Conservation (phyloP, 1,140 invertebrate genomes). For the Dendrolimus kikuchii region DNA sequence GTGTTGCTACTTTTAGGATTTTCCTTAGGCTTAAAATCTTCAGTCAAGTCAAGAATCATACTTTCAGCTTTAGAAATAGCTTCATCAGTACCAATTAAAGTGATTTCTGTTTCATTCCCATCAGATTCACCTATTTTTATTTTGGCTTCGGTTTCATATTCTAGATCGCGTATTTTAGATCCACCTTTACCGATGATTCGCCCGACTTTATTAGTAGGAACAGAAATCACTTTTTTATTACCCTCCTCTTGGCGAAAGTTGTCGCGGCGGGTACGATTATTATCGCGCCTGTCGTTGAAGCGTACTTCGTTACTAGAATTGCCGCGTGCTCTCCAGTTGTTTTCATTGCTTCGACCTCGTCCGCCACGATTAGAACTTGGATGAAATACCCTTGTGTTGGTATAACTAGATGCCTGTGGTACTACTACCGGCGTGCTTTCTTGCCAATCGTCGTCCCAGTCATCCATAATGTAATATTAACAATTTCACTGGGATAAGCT, state of each 20-base stretch:
- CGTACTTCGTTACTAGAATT: background rate
- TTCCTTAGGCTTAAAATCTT: conserved; percentile 40
- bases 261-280: conserved; percentile 12
- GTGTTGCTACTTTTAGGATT: conserved; percentile 1
- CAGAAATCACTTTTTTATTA: conserved; percentile 44
- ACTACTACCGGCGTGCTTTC: conserved; percentile 18
- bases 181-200: conserved; percentile 78
- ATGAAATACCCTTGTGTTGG: conserved; percentile 23
- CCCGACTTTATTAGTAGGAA: conserved; percentile 52
- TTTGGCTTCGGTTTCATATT: conserved; percentile 63
- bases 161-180: conserved; percentile 81
- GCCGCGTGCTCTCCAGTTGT: conserved; percentile 36
- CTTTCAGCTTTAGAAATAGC: conserved; percentile 69
- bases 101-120: conserved; percentile 61
- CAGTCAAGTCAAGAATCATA: conserved; percentile 71
- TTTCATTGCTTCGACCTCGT: conserved; percentile 23
- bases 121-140: conserved; percentile 54
- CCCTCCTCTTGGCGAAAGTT: conserved; percentile 20
- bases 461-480: conserved; percentile 20
- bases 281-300: background rate
- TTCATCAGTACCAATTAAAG: conserved; percentile 69
- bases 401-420: conserved; percentile 13
- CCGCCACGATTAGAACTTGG: conserved; percentile 20
- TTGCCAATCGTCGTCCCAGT: conserved; percentile 38
- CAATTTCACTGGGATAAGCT: background rate